Evolutionary conservation across 1,140 invertebrate genomes (phyloP), one percentile per base, ranked within the genome.

Genomic region (Magallana gigas): DNA sequence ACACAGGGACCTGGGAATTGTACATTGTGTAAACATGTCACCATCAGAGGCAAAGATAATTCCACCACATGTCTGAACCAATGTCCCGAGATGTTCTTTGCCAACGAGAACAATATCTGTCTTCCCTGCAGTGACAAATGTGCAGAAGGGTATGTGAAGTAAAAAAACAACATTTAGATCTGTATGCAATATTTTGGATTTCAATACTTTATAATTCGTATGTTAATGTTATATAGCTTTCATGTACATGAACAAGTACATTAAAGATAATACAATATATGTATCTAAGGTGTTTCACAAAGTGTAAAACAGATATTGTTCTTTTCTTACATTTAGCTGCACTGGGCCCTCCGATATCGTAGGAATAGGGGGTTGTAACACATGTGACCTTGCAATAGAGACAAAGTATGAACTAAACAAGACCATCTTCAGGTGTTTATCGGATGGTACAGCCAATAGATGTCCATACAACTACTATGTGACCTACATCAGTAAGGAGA

Each of bases 381-480:
- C 97, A 8, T 99, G 98, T 94, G 97, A 97, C 89, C 97, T 98
- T 93, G 98, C 98, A 1, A 97, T 99, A 48, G 97, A 98, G 89
- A 97, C 96, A 81, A 96, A 83, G 29, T 83, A 91, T 48, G 91
- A 91, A 29, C 89, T 80, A 1, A 85, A 18, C 0, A 87, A 85
- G 4, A 87, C 91, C 8, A 71, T 48, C 1, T 57, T 60, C 3
- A 16, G 82, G 48, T 94, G 94, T 90, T 58, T 94, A 48, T 83
- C 84, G 0, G 88, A 88, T 6, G 57, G 71, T 57, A 48, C 83
- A 7, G 14, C 36, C n/a, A 71, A 85, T 9, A 36, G 9, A 18
- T 88, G 87, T 88, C 76, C 58, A 8, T 2, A 48, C 1, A 92
- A 92, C 9, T 94, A 89, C 85, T 93, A 91, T 87, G 76, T 85